Evolutionary conservation across 2,888 invertebrate species (phyloP), one percentile per base, ranked within the genome.

Genomic region (Lycaena phlaeas): DNA sequence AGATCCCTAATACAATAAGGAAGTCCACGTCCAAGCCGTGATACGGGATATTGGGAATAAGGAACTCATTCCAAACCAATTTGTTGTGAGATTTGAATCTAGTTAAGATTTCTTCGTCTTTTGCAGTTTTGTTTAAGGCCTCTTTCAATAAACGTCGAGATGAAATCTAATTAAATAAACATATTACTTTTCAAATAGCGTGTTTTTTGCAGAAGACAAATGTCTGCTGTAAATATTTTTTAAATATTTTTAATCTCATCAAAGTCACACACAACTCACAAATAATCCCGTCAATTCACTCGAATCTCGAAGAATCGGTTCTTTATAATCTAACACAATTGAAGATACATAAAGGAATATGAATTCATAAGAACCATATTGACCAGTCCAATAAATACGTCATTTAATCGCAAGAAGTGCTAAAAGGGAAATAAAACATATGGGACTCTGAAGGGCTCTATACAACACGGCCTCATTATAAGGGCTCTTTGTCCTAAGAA

Each of bases 401-500:
- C 34, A 11, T 18, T 12, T 22, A 34, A 34, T 30, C 30, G 27
- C 38, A 17, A n/a, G n/a, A 22, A 39, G 30, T 29, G 25, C 34
- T 38, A 27, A 38, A 27, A 38, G 34, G 26, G 29, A n/a, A n/a
- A 67, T 7, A 73, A 74, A 77, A 59, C 77, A 78, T 79, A 81
- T 75, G 77, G 78, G 65, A 59, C 50, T 64, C 67, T 64, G 65
- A 60, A 81, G 82, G 72, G 76, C 67, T 59, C 82, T 79, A 71
- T 58, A 60, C 62, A 72, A 76, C 75, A 75, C 70, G 70, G 79
- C 69, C 73, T 82, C 78, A 84, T 82, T 81, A 82, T 82, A 66
- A 75, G 81, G 81, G 82, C 45, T 64, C 76, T 79, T 82, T 84
- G 82, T 84, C 82, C 81, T 82, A 67, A 76, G 66, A 77, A 82